phyloP scores from a whole-genome alignment of 2,797 vertebrate species.

The Fringilla coelebs region DNA sequence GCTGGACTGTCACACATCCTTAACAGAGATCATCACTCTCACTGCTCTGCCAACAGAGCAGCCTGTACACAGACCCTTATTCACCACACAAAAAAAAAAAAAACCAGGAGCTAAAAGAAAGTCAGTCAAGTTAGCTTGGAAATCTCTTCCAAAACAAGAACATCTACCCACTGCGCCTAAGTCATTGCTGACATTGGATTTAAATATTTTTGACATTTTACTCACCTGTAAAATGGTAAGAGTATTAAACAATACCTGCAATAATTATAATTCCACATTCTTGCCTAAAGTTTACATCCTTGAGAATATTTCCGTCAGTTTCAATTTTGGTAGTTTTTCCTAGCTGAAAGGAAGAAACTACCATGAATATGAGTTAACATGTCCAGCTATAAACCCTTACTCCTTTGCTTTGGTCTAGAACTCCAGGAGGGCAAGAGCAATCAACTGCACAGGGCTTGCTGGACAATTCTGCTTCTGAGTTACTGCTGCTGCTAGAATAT shows the following conservation, averaged over 20 bases:
- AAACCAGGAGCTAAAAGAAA: fast-evolving
- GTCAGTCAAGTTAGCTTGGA: neutral
- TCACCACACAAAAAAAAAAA: neutral
- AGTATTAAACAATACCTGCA: neutral
- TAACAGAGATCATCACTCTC: neutral
- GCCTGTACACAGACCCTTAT: neutral
- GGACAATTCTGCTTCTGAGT: neutral
- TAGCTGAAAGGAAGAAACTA: neutral
- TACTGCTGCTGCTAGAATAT: neutral
- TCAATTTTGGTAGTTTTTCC: neutral
- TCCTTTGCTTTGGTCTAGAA: neutral
- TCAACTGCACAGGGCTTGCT: no score
- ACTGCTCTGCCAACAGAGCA: neutral
- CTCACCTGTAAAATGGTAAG: neutral
- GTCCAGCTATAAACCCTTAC: neutral
- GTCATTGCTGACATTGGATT: neutral
- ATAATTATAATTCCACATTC: neutral
- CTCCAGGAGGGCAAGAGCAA: neutral
- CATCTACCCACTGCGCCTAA: neutral
- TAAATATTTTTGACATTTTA: neutral
- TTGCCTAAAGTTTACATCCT: neutral
- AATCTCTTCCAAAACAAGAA: neutral
- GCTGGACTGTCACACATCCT: neutral
- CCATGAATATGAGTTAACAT: neutral
- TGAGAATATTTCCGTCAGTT: neutral